Conservation (phyloP, 2,113 vertebrate genomes). For the Grammomys surdaster region DNA sequence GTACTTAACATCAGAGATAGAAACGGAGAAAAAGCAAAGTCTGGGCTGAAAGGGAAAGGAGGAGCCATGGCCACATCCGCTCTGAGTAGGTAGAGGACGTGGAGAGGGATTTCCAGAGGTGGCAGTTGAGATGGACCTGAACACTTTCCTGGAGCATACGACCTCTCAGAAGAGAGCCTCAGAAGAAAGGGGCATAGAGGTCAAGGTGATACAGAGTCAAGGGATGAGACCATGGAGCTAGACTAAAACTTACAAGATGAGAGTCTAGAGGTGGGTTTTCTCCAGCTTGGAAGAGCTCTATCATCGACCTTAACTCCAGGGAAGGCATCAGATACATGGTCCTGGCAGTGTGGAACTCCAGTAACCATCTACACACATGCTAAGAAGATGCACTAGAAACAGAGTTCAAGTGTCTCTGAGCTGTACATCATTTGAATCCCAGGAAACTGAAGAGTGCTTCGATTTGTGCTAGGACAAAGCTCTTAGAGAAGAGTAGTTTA, state of each 20-base stretch:
- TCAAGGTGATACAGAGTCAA: not conserved
- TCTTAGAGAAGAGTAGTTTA: not conserved
- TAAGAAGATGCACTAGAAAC: not conserved
- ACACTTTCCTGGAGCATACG: accelerated
- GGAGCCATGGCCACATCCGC: accelerated
- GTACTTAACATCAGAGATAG: too few relatives aligned
- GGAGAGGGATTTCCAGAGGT: not conserved
- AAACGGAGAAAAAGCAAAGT: not conserved
- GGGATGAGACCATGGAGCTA: accelerated
- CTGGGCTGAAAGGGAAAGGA: accelerated
- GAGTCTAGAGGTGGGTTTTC: not conserved
- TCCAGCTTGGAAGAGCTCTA: accelerated
- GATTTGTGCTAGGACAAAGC: not conserved
- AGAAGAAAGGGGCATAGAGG: accelerated
- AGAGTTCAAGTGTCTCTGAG: too few relatives aligned
- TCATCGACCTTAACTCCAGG: not conserved
- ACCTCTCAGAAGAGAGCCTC: not conserved
- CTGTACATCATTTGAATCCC: too few relatives aligned
- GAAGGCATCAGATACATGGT: too few relatives aligned
- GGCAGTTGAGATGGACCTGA: too few relatives aligned
- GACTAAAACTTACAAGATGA: too few relatives aligned
- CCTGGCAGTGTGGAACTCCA: not conserved
- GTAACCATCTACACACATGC: too few relatives aligned
- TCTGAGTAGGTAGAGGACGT: not conserved
- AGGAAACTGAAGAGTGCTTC: not conserved